phyloP scores from a whole-genome alignment of 2,797 vertebrate genomes.

The Silurus aristotelis region DNA sequence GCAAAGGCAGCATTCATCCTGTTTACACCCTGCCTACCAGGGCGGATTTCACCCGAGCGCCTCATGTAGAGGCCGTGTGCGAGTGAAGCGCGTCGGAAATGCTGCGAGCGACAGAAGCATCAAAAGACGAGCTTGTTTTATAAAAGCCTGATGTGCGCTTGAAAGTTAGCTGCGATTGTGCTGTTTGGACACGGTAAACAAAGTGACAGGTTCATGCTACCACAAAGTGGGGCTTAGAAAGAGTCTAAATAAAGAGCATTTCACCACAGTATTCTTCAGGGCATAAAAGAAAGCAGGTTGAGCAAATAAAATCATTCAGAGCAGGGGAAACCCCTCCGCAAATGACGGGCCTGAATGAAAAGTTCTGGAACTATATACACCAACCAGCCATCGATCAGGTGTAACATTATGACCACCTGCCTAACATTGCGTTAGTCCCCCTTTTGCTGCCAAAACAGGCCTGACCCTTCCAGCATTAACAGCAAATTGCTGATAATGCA shows the following conservation, averaged over 20 bases:
- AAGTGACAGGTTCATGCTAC: constrained; percentile 19
- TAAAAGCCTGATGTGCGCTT: background rate
- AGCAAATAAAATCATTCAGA: constrained; percentile 37
- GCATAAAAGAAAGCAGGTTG: constrained; percentile 42
- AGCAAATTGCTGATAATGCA: too few species aligned
- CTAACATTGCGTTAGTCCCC: too few species aligned
- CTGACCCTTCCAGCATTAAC: too few species aligned
- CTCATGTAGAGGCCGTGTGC: constrained; percentile 1
- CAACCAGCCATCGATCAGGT: too few species aligned
- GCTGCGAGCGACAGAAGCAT: constrained; percentile 33
- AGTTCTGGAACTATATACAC: background rate
- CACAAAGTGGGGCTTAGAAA: constrained; percentile 26
- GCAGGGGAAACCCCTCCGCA: constrained; percentile 44
- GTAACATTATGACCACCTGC: too few species aligned
- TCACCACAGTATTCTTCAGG: constrained; percentile 50
- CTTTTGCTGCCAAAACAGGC: too few species aligned
- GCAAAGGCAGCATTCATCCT: constrained; percentile 30
- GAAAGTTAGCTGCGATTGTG: background rate
- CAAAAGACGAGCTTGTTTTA: constrained; percentile 34
- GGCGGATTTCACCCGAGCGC: constrained; percentile 9
- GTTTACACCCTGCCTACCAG: constrained; percentile 32
- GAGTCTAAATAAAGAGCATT: constrained; percentile 20
- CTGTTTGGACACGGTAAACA: constrained; percentile 18
- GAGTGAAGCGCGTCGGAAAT: constrained; percentile 8
- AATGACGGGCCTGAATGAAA: constrained; percentile 27